Evolutionary conservation across 2,113 vertebrate species (phyloP), one percentile per base, ranked within the genome.

Genomic region (Centrocercus urophasianus): DNA sequence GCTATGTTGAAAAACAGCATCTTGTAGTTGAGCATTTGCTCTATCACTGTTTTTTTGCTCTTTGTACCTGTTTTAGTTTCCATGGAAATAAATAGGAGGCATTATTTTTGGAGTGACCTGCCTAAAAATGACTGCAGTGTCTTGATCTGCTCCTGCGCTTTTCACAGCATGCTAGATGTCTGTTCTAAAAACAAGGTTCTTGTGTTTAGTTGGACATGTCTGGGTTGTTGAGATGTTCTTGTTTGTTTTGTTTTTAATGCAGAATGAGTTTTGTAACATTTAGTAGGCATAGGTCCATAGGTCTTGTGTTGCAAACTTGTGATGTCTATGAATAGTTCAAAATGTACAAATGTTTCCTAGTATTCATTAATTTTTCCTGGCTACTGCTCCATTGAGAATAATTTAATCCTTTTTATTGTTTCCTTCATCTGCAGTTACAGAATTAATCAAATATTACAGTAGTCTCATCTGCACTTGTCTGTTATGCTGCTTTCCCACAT

Each of bases 141-240:
- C 15, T 40, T 40, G 20, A 4, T 60, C 34, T 66, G 36, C 47
- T 75, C 32, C 22, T 4, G 2, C 16, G 28, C 36, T 70, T 70
- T 66, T 21, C 11, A 7, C 54, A 27, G 27, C 13, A 15, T 1
- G 0, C 8, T 7, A 13, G 38, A 20, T 4, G 2, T 74, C 83
- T 45, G 25, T 63, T 4, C 19, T 10, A 18, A 40, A 17, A 57
- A 63, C 0, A 0, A 13, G 0, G 14, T 5, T 65, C 42, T 18
- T 43, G 27, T 91, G 67, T 61, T 70, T 22, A 69, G 11, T 5
- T 70, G 30, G 24, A 52, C 4, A 2, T 16, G 5, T 36, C 45
- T 65, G 19, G 3, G 24, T 12, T 32, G 5, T 54, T 54, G 52
- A 54, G 15, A 28, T 54, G 5, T 7, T 42, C 27, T 43, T 57